Evolutionary conservation across 1,140 invertebrate genomes (phyloP).

Genomic region (Dendrolimus kikuchii): DNA sequence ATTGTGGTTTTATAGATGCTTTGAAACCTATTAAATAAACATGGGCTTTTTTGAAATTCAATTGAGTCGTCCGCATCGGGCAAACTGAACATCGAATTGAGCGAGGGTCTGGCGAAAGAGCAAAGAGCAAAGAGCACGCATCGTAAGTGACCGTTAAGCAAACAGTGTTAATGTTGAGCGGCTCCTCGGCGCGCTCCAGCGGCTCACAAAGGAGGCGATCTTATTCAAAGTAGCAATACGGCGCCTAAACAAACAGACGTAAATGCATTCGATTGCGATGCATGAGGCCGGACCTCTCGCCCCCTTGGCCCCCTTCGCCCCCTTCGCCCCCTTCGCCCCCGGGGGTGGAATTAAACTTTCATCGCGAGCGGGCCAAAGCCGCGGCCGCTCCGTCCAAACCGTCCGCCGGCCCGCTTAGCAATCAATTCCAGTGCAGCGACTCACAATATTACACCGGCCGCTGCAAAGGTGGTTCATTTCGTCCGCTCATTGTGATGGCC

Average conservation of each 20-base stretch:
- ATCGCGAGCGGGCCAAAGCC: not conserved
- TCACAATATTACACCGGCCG: too few relatives aligned
- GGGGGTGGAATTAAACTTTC: conserved; percentile 26
- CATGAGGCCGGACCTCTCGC: conserved; percentile 18
- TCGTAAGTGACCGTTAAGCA: conserved; percentile 14
- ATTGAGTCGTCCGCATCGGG: too few relatives aligned
- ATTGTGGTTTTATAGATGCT: too few relatives aligned
- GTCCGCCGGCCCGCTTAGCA: too few relatives aligned
- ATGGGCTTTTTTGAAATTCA: too few relatives aligned
- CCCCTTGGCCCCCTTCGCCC: not conserved
- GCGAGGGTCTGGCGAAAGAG: not conserved
- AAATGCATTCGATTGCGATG: conserved; percentile 45
- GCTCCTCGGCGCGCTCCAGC: not conserved
- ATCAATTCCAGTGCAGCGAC: too few relatives aligned
- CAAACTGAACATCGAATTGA: too few relatives aligned
- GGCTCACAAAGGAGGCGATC: conserved; percentile 30
- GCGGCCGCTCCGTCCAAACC: too few relatives aligned
- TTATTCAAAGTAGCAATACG: conserved; percentile 58
- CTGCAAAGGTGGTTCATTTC: too few relatives aligned
- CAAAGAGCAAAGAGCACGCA: not conserved
- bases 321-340: conserved; percentile 5
- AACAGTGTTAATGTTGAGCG: conserved; percentile 5
- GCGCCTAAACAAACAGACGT: conserved; percentile 50
- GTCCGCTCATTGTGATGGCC: too few relatives aligned
- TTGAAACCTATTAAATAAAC: too few relatives aligned